A percentile compares a stretch with the other conserved stretches of the same genome.
These are phyloP conservation scores for Eurytoma californica DNA, from an alignment of 2,888 invertebrate genomes.

Conservation along the genomic window DNA sequence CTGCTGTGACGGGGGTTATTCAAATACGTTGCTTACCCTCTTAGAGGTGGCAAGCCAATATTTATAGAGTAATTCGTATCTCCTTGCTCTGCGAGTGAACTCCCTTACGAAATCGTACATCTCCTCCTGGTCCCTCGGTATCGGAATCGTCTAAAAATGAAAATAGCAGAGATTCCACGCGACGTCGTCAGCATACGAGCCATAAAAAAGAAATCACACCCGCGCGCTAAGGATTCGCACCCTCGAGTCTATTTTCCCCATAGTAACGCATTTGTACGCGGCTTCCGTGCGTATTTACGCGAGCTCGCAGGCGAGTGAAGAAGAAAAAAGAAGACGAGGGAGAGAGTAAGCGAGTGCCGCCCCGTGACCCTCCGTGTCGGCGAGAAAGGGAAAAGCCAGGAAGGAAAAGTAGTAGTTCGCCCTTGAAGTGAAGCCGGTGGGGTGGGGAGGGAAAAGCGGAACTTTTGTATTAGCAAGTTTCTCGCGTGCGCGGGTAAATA, in stretches of 20 bases:
- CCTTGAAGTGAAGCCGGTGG: not conserved
- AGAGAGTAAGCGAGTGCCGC: no score
- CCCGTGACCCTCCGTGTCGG: conserved; percentile 24
- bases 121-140: conserved; percentile 59
- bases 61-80: conserved; percentile 64
- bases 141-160: conserved; percentile 58
- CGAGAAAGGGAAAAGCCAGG: not conserved
- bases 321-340: conserved; percentile 13
- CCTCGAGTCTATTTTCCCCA: no score
- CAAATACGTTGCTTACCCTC: conserved; percentile 58
- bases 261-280: conserved; percentile 2
- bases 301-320: not conserved
- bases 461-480: conserved; percentile 39
- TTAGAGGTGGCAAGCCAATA: conserved; percentile 63
- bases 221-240: no score
- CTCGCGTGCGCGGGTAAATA: conserved; percentile 39
- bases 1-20: not conserved
- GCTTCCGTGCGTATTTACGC: not conserved
- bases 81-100: conserved; percentile 61
- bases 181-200: not conserved
- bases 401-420: conserved; percentile 17
- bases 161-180: not conserved
- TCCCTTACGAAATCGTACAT: conserved; percentile 59
- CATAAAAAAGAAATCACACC: not conserved
- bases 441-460: conserved; percentile 3